A percentile compares a stretch with the other conserved stretches of the same genome.
phyloP scores from a whole-genome alignment of 2,888 invertebrate species.

The Oegoconia quadripuncta region DNA sequence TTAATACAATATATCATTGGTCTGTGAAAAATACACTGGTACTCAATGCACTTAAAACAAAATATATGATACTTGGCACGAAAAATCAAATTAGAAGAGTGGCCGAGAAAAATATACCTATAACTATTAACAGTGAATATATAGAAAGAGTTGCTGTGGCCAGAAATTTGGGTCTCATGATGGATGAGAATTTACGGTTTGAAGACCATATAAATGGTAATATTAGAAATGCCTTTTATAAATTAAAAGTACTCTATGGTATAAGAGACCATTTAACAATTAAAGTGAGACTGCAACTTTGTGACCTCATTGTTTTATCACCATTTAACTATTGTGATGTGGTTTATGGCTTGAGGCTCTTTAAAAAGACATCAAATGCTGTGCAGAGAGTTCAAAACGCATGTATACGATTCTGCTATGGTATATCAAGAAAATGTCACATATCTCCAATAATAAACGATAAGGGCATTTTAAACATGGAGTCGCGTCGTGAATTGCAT shows the following conservation, averaged over 20 bases:
- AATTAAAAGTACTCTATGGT: not conserved
- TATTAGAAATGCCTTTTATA: not conserved
- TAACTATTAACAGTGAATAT: not conserved
- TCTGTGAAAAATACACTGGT: not conserved
- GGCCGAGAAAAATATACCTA: not conserved
- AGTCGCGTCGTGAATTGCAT: no score
- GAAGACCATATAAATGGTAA: not conserved
- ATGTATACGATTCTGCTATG: no score
- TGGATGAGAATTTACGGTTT: not conserved
- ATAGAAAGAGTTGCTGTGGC: not conserved
- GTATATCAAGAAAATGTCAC: no score
- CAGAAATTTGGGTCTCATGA: not conserved
- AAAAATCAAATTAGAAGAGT: not conserved
- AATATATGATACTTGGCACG: not conserved
- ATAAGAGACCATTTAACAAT: not conserved
- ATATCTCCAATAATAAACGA: no score
- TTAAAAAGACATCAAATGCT: no score
- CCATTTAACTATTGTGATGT: not conserved
- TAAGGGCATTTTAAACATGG: no score
- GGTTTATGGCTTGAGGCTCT: no score
- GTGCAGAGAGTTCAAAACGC: no score
- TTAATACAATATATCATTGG: not conserved
- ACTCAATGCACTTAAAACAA: not conserved
- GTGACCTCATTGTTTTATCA: no score
- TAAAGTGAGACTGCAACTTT: not conserved